Evolutionary conservation across 2,888 invertebrate species (phyloP), one percentile per base, ranked within the genome.

Genomic region (Andrena trimmerana): DNA sequence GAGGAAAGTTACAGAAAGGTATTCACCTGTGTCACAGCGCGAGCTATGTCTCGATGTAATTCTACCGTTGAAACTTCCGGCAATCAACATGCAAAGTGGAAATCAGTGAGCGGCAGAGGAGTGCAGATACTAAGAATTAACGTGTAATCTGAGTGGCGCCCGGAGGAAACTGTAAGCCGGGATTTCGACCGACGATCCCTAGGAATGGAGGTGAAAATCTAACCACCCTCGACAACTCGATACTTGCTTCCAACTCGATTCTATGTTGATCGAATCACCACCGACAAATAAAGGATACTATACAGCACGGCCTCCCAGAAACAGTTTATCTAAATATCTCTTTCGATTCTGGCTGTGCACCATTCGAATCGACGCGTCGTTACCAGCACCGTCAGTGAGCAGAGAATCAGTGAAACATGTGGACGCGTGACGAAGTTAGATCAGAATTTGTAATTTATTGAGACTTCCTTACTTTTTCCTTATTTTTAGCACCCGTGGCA

Each of bases 1-100:
- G 1, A 13, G 52, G 68, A 57, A 83, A 74, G 65, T 78, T 65
- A 31, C 65, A 50, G 62, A 65, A 80, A 68, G 63, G 67, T 69
- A 75, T 60, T 63, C 48, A 52, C 48, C 54, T 54, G 66, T 50
- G 48, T 62, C 69, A 33, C 66, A 29, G 66, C 63, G 66, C 52
- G 20, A 74, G 70, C 60, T 67, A 79, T 67, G 73, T 77, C 68
- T 66, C 62, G 52, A 76, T 68, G 78, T 86, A 86, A 86, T 88
- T 87, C 78, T 76, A 50, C 65, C 69, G 67, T 42, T 66, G 79
- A 84, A 88, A 91, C 83, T 90, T 90, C 67, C 74, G 75, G 86
- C 88, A 87, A 91, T 90, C 90, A 88, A 86, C 86, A 76, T 86
- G 85, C 84, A 85, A 83, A 86, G 70, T 77, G 82, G 85, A 90